Evolutionary conservation across 2,797 vertebrate genomes (phyloP).

Genomic region (Nasua narica): DNA sequence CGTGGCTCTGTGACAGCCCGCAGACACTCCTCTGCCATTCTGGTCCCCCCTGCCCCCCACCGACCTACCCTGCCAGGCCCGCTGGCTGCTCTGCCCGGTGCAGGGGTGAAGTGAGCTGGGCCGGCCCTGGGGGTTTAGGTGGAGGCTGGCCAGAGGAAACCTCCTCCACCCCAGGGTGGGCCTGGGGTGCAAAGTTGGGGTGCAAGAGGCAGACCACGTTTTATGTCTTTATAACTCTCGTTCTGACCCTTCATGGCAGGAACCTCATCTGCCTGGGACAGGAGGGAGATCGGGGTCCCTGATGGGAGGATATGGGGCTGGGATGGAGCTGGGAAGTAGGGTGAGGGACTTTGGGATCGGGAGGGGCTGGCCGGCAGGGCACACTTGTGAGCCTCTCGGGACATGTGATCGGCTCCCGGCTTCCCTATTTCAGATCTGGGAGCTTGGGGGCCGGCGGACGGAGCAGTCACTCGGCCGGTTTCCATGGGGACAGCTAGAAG

Average conservation of each 20-base stretch:
- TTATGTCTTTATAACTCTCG: neutral
- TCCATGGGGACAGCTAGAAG: neutral
- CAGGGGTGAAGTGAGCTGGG: neutral
- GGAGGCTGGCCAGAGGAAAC: neutral
- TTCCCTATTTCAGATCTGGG: too few species aligned
- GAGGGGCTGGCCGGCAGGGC: neutral
- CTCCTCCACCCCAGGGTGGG: too few species aligned
- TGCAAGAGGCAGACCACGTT: neutral
- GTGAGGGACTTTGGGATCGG: too few species aligned
- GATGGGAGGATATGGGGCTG: neutral
- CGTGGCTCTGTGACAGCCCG: neutral
- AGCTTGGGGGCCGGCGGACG: neutral
- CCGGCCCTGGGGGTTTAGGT: neutral
- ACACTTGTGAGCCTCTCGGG: neutral
- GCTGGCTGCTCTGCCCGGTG: neutral
- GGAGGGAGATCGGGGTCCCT: neutral
- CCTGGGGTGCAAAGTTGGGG: neutral
- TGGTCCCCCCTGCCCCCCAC: accelerated
- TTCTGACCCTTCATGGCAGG: neutral
- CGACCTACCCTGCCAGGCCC: accelerated
- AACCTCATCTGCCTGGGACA: neutral
- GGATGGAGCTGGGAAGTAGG: neutral
- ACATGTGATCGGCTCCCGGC: neutral
- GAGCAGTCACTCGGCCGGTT: neutral
- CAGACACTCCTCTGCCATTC: accelerated